Evolutionary conservation across 1,140 invertebrate species (phyloP).

Genomic region (Cyphomyrmex costatus): DNA sequence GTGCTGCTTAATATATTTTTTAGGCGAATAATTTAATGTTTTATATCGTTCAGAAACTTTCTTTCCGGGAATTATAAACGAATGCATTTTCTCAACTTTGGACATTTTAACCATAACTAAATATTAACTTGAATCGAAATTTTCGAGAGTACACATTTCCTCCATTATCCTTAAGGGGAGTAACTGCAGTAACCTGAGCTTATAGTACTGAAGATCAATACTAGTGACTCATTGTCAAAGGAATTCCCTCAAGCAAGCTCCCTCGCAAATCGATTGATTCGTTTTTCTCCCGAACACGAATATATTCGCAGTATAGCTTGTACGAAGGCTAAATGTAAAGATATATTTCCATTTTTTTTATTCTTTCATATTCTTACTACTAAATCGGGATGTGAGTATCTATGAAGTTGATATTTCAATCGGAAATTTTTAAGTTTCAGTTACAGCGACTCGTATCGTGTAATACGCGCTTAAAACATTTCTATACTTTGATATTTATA

Average conservation of each 20-base stretch:
- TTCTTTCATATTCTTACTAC: background rate
- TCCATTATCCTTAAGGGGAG: slow-evolving; percentile 49
- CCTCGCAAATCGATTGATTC: slow-evolving; percentile 51
- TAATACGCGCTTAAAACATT: background rate
- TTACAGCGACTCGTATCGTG: background rate
- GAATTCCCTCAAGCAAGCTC: slow-evolving; percentile 46
- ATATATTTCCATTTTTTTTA: background rate
- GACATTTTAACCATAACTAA: slow-evolving; percentile 14
- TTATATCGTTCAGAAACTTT: background rate
- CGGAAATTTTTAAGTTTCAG: background rate
- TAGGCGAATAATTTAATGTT: background rate
- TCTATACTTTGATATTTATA: background rate
- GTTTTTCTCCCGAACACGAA: slow-evolving; percentile 25
- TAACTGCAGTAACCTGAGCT: slow-evolving; percentile 31
- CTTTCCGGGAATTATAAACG: background rate
- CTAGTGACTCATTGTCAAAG: slow-evolving; percentile 30
- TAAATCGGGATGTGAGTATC: background rate
- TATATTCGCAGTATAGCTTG: slow-evolving; percentile 12
- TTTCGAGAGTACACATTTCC: slow-evolving; percentile 41
- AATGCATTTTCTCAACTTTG: slow-evolving; percentile 12
- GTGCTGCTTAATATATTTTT: background rate
- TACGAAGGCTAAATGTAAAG: background rate
- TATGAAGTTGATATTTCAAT: background rate
- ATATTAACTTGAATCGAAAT: slow-evolving; percentile 26
- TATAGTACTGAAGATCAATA: slow-evolving; percentile 56